Evolutionary conservation across 2,113 vertebrate species (phyloP), one percentile per base, ranked within the genome.

Genomic region (Colaptes auratus): DNA sequence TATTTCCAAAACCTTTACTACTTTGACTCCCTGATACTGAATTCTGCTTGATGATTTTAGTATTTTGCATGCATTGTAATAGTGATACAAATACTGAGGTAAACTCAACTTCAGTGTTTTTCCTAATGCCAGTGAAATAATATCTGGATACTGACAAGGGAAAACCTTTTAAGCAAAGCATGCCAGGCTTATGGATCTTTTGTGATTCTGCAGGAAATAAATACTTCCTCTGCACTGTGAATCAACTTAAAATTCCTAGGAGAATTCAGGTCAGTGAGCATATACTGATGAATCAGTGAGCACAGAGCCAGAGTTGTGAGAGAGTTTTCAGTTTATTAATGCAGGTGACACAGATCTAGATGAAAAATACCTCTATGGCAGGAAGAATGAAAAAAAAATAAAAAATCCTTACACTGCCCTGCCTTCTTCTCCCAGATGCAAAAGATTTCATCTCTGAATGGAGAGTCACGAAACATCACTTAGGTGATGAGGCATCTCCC

Each of bases 261-360:
- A 76, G 86, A 93, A 89, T 97, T 96, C 42, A 94, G 71, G 87
- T 89, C 81, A 89, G 30, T 72, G 42, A 94, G 74, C 84, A 90
- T 80, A 61, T 64, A 78, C n/a, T n/a, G 14, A 63, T 84, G 42
- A 88, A 46, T 95, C 70, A 81, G 23, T 64, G 17, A 93, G 60
- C 53, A 82, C 65, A 53, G 55, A 90, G 59, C 58, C 10, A 3
- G 30, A 91, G 42, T 44, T 85, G 33, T 75, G 65, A 91, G 66
- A 50, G 60, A 56, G 39, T 66, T 81, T 69, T 93, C 64, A 72
- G 10, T 87, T 72, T 88, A 44, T 39, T 87, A 44, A 86, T 81
- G 27, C 74, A 56, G 35, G 75, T 77, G 83, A 89, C 88, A 42
- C 35, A 94, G 66, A 23, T 55, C 63, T 69, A 60, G 33, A 35